Conservation (phyloP, 2,797 vertebrate genomes). For the Poliocrania exsul region DNA sequence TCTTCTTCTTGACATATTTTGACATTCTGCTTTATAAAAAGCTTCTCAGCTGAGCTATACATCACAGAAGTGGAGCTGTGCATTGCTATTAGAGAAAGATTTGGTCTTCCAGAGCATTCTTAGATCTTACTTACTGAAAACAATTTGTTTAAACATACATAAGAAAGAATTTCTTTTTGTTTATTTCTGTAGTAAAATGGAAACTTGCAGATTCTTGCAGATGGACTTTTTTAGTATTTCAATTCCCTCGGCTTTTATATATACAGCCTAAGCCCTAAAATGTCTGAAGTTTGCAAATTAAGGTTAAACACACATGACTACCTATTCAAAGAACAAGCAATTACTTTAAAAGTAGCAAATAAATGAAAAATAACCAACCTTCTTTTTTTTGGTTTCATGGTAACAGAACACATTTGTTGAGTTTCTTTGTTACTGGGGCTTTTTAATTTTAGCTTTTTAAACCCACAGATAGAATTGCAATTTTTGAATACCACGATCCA, state of each 20-base stretch:
- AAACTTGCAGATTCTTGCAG: neutral
- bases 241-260: neutral
- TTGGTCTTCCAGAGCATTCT: neutral
- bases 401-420: neutral
- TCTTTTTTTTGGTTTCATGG: neutral
- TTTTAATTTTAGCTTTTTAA: neutral
- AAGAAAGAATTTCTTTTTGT: neutral
- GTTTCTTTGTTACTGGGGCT: neutral
- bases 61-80: neutral
- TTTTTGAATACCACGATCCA: neutral
- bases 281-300: neutral
- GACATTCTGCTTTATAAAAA: neutral
- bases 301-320: neutral
- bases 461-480: neutral
- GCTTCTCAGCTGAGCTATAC: neutral
- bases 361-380: rapidly evolving
- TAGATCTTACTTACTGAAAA: neutral
- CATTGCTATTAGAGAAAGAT: neutral
- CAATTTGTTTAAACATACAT: neutral
- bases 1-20: neutral
- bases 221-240: neutral
- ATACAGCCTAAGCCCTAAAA: neutral
- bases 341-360: neutral
- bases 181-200: neutral
- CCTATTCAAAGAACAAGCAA: neutral